Evolutionary conservation across 2,888 invertebrate species (phyloP).

Genomic region (Arge pagana): DNA sequence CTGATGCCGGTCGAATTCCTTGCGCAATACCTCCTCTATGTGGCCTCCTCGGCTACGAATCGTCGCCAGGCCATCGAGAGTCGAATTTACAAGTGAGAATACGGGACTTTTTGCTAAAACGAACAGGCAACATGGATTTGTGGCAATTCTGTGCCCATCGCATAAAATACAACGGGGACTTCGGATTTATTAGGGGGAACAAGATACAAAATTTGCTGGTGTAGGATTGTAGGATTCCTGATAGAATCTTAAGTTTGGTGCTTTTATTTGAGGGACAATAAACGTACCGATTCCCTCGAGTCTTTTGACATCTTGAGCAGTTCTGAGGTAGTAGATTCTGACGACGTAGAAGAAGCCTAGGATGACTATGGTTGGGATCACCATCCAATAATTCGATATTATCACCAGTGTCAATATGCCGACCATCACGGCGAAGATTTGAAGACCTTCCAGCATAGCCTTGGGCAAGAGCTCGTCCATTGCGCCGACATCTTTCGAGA

Average conservation of each 20-base stretch:
- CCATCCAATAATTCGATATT: conserved; percentile 69
- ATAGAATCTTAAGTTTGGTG: too few relatives aligned
- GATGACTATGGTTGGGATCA: conserved; percentile 66
- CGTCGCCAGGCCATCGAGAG: conserved; percentile 83
- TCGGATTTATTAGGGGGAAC: too few relatives aligned
- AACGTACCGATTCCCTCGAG: conserved; percentile 61
- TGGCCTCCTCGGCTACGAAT: conserved; percentile 77
- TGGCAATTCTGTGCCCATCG: too few relatives aligned
- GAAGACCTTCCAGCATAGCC: conserved; percentile 62
- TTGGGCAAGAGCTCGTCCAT: conserved; percentile 65
- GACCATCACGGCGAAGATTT: conserved; percentile 57
- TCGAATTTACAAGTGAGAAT: conserved; percentile 86
- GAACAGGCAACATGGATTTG: not conserved
- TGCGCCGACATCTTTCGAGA: conserved; percentile 74
- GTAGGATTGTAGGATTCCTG: too few relatives aligned
- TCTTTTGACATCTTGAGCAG: conserved; percentile 75
- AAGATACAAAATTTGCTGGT: too few relatives aligned
- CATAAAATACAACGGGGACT: too few relatives aligned
- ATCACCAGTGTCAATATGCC: conserved; percentile 60
- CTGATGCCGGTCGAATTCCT: conserved; percentile 74
- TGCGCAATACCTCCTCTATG: conserved; percentile 68
- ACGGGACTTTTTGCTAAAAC: conserved; percentile 76
- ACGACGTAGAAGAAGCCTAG: conserved; percentile 66
- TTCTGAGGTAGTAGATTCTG: conserved; percentile 68
- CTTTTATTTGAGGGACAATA: too few relatives aligned